These are phyloP conservation scores for Agrotis puta DNA, from an alignment of 2,888 invertebrate species.

Conservation along the genomic window DNA sequence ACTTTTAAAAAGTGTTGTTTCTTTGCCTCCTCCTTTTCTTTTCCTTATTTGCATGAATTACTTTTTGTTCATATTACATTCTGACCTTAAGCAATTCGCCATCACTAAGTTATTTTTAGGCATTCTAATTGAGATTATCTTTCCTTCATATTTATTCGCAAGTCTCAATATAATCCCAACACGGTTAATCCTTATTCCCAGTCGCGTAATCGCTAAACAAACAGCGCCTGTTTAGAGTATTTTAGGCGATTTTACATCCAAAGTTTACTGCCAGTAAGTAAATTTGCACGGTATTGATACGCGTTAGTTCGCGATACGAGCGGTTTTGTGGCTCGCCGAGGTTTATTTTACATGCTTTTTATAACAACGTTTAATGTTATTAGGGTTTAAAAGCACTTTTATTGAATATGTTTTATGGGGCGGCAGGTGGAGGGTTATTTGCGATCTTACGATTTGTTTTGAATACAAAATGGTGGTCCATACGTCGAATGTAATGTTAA, in stretches of 20 bases:
- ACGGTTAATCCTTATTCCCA: constrained; percentile 26
- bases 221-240: constrained; percentile 22
- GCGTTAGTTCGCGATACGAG: constrained; percentile 28
- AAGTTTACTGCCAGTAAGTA: constrained; percentile 34
- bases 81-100: neutral
- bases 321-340: constrained; percentile 23
- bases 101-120: neutral
- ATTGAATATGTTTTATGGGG: constrained; percentile 47
- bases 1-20: too few relatives aligned
- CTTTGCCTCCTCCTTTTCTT: too few relatives aligned
- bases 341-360: constrained; percentile 49
- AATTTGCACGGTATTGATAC: constrained; percentile 38
- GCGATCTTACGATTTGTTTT: constrained; percentile 19
- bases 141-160: constrained; percentile 5
- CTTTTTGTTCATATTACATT: too few relatives aligned
- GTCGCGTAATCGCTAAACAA: neutral
- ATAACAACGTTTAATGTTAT: constrained; percentile 39
- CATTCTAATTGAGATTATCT: neutral
- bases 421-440: constrained; percentile 17
- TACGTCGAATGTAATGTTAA: neutral
- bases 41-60: too few relatives aligned
- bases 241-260: constrained; percentile 43
- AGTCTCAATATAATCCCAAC: constrained; percentile 4
- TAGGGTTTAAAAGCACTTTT: constrained; percentile 41
- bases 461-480: neutral